Evolutionary conservation across 2,888 invertebrate species (phyloP).

Genomic region (Muschampia plurimacula): DNA sequence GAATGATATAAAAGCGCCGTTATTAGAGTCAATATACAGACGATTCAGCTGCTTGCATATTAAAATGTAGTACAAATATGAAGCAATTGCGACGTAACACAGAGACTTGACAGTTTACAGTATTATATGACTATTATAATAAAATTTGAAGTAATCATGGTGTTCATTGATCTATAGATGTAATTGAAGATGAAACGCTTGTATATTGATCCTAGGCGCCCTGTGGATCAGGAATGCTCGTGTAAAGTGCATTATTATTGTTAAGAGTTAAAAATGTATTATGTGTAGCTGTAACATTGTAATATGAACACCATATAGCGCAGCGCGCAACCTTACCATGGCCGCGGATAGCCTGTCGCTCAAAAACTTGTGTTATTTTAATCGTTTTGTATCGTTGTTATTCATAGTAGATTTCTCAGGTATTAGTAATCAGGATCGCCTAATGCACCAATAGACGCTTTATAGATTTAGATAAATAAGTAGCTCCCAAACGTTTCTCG

Average conservation of each 20-base stretch:
- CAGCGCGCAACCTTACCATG: background rate
- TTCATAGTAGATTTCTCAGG: conserved; percentile 3
- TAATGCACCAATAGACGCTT: conserved; percentile 34
- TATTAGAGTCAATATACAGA: conserved; percentile 26
- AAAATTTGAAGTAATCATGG: conserved; percentile 18
- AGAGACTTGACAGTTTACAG: conserved; percentile 30
- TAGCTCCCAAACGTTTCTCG: conserved; percentile 7
- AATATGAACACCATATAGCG: background rate
- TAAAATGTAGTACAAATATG: conserved; percentile 20
- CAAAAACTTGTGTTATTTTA: conserved; percentile 9
- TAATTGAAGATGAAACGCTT: conserved; percentile 20
- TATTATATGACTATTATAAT: conserved; percentile 19
- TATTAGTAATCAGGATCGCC: conserved; percentile 26
- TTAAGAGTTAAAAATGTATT: conserved; percentile 14
- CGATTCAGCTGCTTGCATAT: conserved; percentile 1
- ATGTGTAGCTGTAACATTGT: background rate
- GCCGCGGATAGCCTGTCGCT: background rate
- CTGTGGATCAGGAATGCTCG: conserved; percentile 4
- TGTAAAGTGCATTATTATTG: conserved; percentile 29
- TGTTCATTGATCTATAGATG: conserved; percentile 25
- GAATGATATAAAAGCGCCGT: conserved; percentile 7
- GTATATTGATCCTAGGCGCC: conserved; percentile 24
- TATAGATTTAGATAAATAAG: conserved; percentile 23
- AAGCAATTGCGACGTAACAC: conserved; percentile 24
- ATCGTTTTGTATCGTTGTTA: conserved; percentile 23